Conservation (phyloP, 2,113 vertebrate species). For the Thinocorus orbignyianus region DNA sequence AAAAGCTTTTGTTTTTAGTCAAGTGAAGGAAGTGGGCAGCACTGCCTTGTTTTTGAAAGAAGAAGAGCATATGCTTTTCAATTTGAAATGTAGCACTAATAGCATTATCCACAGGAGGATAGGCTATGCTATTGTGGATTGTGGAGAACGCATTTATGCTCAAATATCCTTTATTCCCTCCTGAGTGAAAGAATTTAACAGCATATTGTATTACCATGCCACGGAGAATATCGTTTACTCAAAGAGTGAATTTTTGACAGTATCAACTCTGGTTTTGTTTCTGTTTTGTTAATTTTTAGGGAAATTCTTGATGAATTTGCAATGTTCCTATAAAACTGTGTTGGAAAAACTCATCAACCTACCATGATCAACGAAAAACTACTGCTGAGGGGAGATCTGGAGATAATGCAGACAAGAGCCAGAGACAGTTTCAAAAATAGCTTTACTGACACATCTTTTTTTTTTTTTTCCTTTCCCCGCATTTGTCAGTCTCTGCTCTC, state of each 20-base stretch:
- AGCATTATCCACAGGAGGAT: conserved; percentile 72
- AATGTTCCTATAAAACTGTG: neutral
- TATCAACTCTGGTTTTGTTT: conserved; percentile 60
- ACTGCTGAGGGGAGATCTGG: neutral
- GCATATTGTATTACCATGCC: conserved; percentile 60
- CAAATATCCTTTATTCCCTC: conserved; percentile 73
- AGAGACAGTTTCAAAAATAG: conserved; percentile 8
- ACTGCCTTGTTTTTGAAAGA: conserved; percentile 56
- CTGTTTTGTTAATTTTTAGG: conserved; percentile 65
- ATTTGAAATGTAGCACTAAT: conserved; percentile 80
- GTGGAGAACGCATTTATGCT: conserved; percentile 74
- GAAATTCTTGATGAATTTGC: conserved; percentile 47
- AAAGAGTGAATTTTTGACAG: conserved; percentile 60
- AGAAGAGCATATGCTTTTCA: conserved; percentile 77
- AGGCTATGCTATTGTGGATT: conserved; percentile 65
- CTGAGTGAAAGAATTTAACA: conserved; percentile 67
- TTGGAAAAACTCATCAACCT: neutral
- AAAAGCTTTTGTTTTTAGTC: conserved; percentile 79
- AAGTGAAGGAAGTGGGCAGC: conserved; percentile 73
- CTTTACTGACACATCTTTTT: neutral
- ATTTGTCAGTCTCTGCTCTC: neutral
- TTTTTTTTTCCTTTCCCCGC: neutral
- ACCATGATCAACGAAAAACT: neutral
- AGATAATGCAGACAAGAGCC: neutral
- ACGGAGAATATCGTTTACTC: conserved; percentile 57